phyloP scores from a whole-genome alignment of 2,888 invertebrate genomes.

The Pterostichus madidus region DNA sequence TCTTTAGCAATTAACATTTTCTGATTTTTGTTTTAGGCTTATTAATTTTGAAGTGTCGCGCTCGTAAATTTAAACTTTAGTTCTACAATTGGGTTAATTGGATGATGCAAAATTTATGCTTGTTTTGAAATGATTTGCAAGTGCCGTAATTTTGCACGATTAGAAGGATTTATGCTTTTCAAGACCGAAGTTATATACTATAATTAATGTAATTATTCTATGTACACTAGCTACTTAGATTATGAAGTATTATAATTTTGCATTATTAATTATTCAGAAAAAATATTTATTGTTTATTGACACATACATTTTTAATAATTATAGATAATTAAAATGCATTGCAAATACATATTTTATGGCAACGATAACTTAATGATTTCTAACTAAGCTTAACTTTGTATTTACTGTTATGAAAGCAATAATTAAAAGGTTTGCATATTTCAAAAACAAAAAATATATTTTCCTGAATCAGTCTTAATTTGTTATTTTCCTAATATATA shows the following conservation, averaged over 20 bases:
- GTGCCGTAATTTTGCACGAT: slow-evolving; percentile 40
- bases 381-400: too few relatives aligned
- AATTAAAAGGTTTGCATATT: too few relatives aligned
- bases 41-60: slow-evolving; percentile 37
- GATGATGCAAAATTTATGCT: slow-evolving; percentile 46
- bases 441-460: too few relatives aligned
- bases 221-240: too few relatives aligned
- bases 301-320: background rate
- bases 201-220: slow-evolving; percentile 23
- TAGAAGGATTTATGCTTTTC: slow-evolving; percentile 50
- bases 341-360: too few relatives aligned
- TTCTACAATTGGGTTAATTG: slow-evolving; percentile 51
- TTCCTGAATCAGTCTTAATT: too few relatives aligned
- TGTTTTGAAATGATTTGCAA: slow-evolving; percentile 31
- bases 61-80: slow-evolving; percentile 41
- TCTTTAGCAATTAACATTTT: slow-evolving; percentile 43
- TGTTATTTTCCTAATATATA: too few relatives aligned
- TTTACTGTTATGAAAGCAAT: too few relatives aligned
- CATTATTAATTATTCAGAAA: slow-evolving; percentile 10
- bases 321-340: too few relatives aligned
- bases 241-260: background rate
- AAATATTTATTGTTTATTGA: slow-evolving; percentile 35
- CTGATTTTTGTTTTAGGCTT: slow-evolving; percentile 35
- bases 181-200: slow-evolving; percentile 29
- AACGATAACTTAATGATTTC: too few relatives aligned